A percentile compares a stretch with the other conserved stretches of the same genome.
Conservation (phyloP, 2,113 vertebrate genomes). For the Macquaria ambigua region DNA sequence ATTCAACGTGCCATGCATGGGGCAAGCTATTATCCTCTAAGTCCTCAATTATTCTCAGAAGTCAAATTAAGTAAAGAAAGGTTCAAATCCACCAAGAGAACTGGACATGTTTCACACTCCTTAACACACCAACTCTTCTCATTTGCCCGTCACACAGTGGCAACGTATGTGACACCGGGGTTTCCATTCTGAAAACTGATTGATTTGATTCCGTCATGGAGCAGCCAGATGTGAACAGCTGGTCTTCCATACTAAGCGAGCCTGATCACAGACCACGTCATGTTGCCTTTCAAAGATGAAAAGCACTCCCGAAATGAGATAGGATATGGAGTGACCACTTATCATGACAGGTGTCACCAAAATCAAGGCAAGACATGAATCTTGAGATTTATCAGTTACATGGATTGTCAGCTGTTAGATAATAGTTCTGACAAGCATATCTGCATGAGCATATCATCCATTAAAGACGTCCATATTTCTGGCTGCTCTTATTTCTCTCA, state of each 20-base stretch:
- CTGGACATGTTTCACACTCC: not conserved
- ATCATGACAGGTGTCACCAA: not conserved
- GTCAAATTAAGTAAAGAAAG: not conserved
- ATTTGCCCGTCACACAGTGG: not conserved
- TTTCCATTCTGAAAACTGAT: not conserved
- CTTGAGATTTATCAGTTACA: not conserved
- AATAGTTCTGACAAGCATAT: not conserved
- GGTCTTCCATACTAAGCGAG: not conserved
- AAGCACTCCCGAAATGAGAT: not conserved
- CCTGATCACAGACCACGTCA: not conserved
- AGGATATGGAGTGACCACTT: not conserved
- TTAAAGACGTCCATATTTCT: not conserved
- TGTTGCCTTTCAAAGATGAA: not conserved
- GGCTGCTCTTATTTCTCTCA: not conserved
- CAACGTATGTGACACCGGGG: not conserved
- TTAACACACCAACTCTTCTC: not conserved
- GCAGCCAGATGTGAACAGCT: conserved; percentile 30
- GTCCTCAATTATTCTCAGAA: not conserved
- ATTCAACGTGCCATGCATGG: not conserved
- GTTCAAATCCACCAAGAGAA: not conserved
- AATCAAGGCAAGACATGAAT: not conserved
- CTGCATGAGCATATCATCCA: not conserved
- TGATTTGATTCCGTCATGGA: not conserved
- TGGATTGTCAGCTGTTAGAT: conserved; percentile 17
- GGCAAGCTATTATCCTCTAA: not conserved